Conservation (phyloP, 2,888 invertebrate species). For the Himalopsyche tibetana region DNA sequence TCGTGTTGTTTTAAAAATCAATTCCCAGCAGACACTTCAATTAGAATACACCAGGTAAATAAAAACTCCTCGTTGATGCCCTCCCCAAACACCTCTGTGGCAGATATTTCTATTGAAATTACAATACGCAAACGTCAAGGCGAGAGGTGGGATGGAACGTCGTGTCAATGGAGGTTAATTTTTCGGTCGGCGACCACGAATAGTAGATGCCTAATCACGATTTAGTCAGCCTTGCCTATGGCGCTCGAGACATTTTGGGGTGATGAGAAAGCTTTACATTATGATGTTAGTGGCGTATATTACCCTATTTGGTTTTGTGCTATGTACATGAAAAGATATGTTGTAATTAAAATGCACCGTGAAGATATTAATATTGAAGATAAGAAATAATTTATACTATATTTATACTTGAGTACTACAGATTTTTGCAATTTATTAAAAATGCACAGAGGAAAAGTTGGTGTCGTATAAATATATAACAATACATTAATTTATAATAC, state of each 20-base stretch:
- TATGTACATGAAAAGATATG: too few species aligned
- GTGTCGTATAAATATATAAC: too few species aligned
- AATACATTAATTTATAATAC: too few species aligned
- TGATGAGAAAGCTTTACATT: background rate
- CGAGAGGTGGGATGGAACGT: slow-evolving; percentile 43
- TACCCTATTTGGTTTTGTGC: background rate
- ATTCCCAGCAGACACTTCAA: slow-evolving; percentile 15
- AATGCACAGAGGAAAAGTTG: too few species aligned
- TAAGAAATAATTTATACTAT: too few species aligned
- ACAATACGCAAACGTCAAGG: slow-evolving; percentile 54
- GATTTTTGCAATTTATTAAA: too few species aligned
- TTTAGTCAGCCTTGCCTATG: slow-evolving; percentile 49
- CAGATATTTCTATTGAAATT: slow-evolving; percentile 41
- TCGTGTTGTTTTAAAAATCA: slow-evolving; percentile 4
- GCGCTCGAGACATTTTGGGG: slow-evolving; percentile 32
- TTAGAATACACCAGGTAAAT: slow-evolving; percentile 2
- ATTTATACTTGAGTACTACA: too few species aligned
- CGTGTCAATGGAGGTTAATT: slow-evolving; percentile 64
- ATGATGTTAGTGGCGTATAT: background rate
- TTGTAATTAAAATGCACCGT: too few species aligned
- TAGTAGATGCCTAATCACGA: slow-evolving; percentile 65
- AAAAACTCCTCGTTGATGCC: background rate
- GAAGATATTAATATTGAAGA: too few species aligned
- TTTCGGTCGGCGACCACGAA: slow-evolving; percentile 65
- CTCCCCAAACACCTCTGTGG: background rate